Evolutionary conservation across 2,113 vertebrate genomes (phyloP).

Genomic region (Lynx canadensis): DNA sequence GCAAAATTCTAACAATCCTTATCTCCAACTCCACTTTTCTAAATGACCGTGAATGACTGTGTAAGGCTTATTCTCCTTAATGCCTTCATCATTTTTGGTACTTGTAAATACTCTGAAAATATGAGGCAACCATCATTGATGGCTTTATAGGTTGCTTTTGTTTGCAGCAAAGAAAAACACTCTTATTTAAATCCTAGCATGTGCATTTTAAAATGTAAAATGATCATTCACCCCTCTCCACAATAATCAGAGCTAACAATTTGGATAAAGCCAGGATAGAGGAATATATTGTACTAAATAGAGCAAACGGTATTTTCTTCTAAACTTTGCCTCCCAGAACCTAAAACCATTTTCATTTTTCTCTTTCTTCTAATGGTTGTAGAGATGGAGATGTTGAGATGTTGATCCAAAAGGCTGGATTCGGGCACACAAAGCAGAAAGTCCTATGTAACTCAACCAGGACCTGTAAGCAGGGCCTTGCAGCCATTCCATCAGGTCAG

Average conservation of each 20-base stretch:
- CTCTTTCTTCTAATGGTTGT: not conserved
- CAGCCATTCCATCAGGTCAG: not conserved
- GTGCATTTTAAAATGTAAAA: not conserved
- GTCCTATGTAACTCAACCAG: not conserved
- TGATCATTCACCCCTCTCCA: not conserved
- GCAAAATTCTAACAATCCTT: not conserved
- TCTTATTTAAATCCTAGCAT: not conserved
- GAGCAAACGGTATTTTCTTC: not conserved
- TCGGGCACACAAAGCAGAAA: not conserved
- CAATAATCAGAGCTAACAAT: not conserved
- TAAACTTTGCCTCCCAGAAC: not conserved
- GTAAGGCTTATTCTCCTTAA: not conserved
- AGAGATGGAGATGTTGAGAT: not conserved
- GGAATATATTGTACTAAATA: not conserved
- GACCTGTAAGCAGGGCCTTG: not conserved
- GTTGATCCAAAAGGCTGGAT: not conserved
- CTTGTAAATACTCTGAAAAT: conserved; percentile 22
- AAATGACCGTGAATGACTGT: not conserved
- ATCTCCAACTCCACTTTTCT: conserved; percentile 21
- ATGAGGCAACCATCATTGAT: not conserved
- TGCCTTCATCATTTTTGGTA: not conserved
- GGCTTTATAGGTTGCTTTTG: not conserved
- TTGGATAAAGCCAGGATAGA: not conserved
- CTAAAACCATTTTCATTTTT: not conserved
- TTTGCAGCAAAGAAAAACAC: not conserved